A percentile compares a stretch with the other conserved stretches of the same genome.
These are phyloP conservation scores for Limonius californicus DNA, from an alignment of 1,140 invertebrate species.

Conservation along the genomic window DNA sequence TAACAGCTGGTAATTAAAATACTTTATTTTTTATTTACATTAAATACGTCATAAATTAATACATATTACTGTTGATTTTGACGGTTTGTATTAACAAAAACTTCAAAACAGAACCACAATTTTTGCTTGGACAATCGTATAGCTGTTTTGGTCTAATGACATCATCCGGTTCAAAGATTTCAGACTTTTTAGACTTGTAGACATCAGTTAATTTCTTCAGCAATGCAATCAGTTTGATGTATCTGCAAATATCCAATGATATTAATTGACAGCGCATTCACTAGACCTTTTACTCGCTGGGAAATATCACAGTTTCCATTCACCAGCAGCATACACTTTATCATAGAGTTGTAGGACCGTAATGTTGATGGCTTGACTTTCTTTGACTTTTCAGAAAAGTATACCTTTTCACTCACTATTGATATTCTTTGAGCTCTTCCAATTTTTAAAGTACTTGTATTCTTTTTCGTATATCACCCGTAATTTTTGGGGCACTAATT, in stretches of 20 bases:
- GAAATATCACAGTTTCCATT: no score
- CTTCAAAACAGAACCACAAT: no score
- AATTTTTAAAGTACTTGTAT: background rate
- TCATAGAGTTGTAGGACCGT: background rate
- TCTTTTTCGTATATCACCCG: background rate
- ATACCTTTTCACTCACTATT: background rate
- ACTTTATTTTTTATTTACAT: no score
- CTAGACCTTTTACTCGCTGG: background rate
- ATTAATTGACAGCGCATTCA: background rate
- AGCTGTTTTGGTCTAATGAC: no score
- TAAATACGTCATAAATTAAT: no score
- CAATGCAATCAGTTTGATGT: background rate
- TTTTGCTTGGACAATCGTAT: no score
- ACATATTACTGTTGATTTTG: no score
- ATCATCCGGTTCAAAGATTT: no score
- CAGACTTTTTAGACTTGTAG: background rate
- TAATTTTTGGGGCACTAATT: background rate
- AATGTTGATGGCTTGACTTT: conserved; percentile 2
- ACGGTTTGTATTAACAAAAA: no score
- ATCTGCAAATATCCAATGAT: background rate
- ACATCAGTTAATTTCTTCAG: background rate
- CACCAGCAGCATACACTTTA: background rate
- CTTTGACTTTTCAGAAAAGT: conserved; percentile 1
- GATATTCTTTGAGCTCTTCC: background rate
- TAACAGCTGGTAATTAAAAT: no score